Evolutionary conservation across 2,113 vertebrate genomes (phyloP).

Genomic region (Actenoides lindsayi): DNA sequence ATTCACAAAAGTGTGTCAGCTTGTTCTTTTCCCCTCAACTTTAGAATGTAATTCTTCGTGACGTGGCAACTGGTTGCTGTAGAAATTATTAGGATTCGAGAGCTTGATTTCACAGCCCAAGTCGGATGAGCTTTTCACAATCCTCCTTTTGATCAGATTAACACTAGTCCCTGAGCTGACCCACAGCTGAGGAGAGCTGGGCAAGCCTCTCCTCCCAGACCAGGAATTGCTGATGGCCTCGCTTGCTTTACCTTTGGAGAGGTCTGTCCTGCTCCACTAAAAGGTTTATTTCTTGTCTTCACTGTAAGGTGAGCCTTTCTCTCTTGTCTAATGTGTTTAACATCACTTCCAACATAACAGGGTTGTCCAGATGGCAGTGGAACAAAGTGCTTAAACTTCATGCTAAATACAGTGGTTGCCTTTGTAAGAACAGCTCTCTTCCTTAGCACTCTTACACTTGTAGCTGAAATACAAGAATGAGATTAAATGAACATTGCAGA

Average conservation of each 20-base stretch:
- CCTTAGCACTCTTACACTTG: not conserved
- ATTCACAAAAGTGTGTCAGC: not conserved
- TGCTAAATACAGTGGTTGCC: not conserved
- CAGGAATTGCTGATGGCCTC: not conserved
- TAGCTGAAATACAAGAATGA: not conserved
- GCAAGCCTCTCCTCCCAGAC: not conserved
- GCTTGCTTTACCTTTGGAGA: not conserved
- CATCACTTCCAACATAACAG: not conserved
- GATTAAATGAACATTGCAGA: not conserved
- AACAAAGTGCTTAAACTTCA: not conserved
- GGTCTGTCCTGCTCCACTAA: not conserved
- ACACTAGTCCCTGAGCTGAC: not conserved
- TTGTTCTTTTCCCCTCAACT: not conserved
- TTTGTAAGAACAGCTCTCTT: not conserved
- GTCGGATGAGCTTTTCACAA: conserved; percentile 23
- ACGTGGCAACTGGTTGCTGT: not conserved
- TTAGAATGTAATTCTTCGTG: not conserved
- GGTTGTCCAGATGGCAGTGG: not conserved
- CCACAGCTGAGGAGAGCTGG: not conserved
- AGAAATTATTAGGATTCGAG: conserved; percentile 11
- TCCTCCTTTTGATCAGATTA: conserved; percentile 40
- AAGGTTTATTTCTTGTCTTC: not conserved
- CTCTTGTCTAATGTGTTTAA: not conserved
- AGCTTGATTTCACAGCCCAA: conserved; percentile 37
- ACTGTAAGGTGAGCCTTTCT: not conserved